Base-by-base conservation (phyloP, 2,797 vertebrate species). In the Denticeps clupeoides region DNA sequence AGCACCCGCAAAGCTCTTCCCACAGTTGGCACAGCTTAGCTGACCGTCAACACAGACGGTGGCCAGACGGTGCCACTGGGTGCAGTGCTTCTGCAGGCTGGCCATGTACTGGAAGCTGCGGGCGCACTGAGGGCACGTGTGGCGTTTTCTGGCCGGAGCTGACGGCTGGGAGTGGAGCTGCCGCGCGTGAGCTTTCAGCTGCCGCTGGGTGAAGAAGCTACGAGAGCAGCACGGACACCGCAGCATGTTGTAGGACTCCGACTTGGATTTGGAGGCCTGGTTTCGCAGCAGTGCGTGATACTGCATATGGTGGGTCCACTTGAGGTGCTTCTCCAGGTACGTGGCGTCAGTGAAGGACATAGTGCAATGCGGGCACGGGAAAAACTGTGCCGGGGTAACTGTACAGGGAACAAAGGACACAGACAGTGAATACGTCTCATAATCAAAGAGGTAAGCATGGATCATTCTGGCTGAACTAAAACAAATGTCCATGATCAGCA, bases 31-130 rank as follows among this genome's bases (percentile, higher is more conserved):
- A 71, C 80, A 84, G 57, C 78, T 79, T 35, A 83, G 71, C 41
- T 76, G 67, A 6, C 82, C 81, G 5, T 71, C 73, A 6, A 45
- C 56, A 16, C 72, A 74, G 1, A 69, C 64, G 3, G 78, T 79
- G 2, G 73, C 65, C 72, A 85, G 75, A 42, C 47, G 66, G 64
- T 84, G 84, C 78, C 80, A 81, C 25, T 72, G 67, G 35, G 72
- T 76, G 52, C 83, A 84, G 59, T 84, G 82, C 32, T 82, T 85
- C 64, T 82, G 78, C 45, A 87, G 63, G 31, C 80, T 82, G 56
- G 77, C 80, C 13, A 82, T 61, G 70, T 82, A 84, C 64, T 82
- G 75, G 53, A 84, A 84, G 71, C 81, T 81, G 51, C 81, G 81
- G 4, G 78, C 75, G 15, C 80, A 85, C 16, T 74, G 78, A 0